Base-by-base conservation (phyloP, 2,797 vertebrate genomes). In the Peromyscus aztecus region DNA sequence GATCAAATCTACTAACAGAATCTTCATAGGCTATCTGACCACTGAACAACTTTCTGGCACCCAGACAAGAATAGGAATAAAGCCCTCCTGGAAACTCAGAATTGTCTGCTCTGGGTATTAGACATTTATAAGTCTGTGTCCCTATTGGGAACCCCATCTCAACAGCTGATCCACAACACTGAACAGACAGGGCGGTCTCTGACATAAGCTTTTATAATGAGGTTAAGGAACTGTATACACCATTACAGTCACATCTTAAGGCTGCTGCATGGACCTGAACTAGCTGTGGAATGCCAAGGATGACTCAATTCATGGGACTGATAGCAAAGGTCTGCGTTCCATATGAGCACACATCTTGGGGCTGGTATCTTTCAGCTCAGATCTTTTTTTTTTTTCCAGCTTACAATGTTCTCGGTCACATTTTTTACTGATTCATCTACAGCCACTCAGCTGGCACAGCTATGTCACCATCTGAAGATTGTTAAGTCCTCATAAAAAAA, bases 341-440 rank as follows among this genome's bases (percentile, higher is more conserved):
- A 14, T 43, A 37, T 23, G 43, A 94, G 67, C 65, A 7, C 65
- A 57, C 24, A 63, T 89, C 81, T 94, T 34, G 55, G 80, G 76
- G 82, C 40, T 88, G 37, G 80, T 77, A 34, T 89, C 78, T 63
- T 83, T 91, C n/a, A 90, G 34, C 21, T 9, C 23, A 88, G 34
- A 77, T 69, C 81, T 17, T 77, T 97, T 97, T 96, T 17, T 77
- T 97, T 97, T 96, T 86, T 52, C 90, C 87, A 87, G 87, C 43
- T 73, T 84, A 27, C 11, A 73, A 4, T 93, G 34, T 82, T 95
- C 57, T 97, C 76, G 84, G 93, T 97, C 86, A 83, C 27, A 93
- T 83, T 93, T 94, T 94, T 77, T 96, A 88, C 71, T 97, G 95
- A 95, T 69, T 97, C 91, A 95, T 96, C 91, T 97, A 91, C 78